Conservation (phyloP, 2,797 vertebrate species). For the Sebastes aleutianus region DNA sequence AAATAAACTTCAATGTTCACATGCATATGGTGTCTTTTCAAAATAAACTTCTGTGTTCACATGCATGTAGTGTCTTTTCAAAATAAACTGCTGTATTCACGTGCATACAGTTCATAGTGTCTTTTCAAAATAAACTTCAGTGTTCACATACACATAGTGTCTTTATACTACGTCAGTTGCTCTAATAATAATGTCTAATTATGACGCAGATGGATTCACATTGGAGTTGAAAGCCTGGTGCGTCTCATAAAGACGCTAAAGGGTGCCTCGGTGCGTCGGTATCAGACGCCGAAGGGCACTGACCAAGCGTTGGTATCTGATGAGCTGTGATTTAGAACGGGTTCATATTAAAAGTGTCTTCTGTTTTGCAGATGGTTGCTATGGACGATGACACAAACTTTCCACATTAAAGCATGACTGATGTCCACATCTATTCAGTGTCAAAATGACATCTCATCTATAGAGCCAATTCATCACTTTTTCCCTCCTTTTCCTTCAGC, state of each 20-base stretch:
- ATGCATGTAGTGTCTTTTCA: too few relatives aligned
- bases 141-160: too few relatives aligned
- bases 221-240: neutral
- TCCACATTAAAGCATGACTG: neutral
- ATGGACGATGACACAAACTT: neutral
- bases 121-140: too few relatives aligned
- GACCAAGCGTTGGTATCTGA: rapidly evolving
- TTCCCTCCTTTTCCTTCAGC: neutral
- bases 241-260: rapidly evolving
- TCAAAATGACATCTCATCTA: neutral
- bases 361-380: too few relatives aligned
- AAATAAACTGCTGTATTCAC: too few relatives aligned
- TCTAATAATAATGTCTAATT: neutral
- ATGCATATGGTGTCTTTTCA: too few relatives aligned
- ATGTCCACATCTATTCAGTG: neutral
- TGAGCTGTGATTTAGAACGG: too few relatives aligned
- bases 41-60: too few relatives aligned
- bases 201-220: neutral
- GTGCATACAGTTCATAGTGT: too few relatives aligned
- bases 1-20: too few relatives aligned
- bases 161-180: neutral
- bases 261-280: rapidly evolving
- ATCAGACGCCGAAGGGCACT: rapidly evolving
- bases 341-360: too few relatives aligned
- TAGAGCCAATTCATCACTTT: neutral